Evolutionary conservation across 2,113 vertebrate species (phyloP), one percentile per base, ranked within the genome.

Genomic region (Egretta garzetta): DNA sequence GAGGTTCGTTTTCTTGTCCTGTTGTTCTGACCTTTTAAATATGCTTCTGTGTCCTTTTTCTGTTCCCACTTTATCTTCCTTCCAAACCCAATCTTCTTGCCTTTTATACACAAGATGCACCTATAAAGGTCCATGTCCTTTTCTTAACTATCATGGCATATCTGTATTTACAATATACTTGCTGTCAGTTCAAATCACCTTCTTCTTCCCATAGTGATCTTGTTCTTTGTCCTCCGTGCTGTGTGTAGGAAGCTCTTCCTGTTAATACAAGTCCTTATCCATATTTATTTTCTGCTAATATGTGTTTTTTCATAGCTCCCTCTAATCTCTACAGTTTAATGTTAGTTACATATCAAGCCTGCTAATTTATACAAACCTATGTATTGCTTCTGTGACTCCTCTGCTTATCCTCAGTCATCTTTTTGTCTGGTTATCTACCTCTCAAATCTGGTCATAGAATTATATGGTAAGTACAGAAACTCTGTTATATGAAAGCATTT

Each of bases 71-170:
- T 92, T 80, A 41, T 88, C 72, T 88, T 94, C 94, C 90, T 97
- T 97, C 96, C 95, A 96, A 97, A 96, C 33, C 68, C 56, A 79
- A n/a, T 93, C 73, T 86, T 86, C 59, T 75, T 95, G 63, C 64
- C 52, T 87, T 85, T 74, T 87, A 41, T 56, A 55, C 35, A 71
- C 43, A 41, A 91, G 80, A 14, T 81, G 26, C 30, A 28, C 64
- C 52, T 86, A 1, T 84, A 63, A 74, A 86, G 53, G 73, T 79
- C 60, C 75, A 1, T 39, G 67, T 80, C 70, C 47, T 35, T 80
- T 84, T 64, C 76, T 80, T 56, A 64, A 47, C 72, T 77, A 43
- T 67, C 18, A 33, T 68, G 50, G 80, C 55, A 9, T 76, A 74
- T 63, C 56, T 95, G 55, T 84, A 77, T 88, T 50, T 86, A 63